These are phyloP conservation scores for Recurvirostra avosetta DNA, from an alignment of 2,113 vertebrate genomes.

Conservation along the genomic window DNA sequence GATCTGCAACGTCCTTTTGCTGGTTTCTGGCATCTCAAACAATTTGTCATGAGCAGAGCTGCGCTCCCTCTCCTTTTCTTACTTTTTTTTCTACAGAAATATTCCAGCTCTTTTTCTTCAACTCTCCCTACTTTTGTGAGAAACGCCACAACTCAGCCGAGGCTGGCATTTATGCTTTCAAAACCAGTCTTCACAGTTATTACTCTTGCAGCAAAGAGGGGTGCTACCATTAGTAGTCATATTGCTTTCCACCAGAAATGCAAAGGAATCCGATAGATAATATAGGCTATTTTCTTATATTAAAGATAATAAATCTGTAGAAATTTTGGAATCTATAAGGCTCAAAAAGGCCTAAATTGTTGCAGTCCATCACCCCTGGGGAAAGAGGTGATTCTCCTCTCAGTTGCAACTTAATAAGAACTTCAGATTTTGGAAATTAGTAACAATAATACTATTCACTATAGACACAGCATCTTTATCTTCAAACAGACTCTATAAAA, in stretches of 20 bases:
- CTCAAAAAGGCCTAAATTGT: not conserved
- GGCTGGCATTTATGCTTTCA: not conserved
- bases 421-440: not conserved
- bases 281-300: not conserved
- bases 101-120: not conserved
- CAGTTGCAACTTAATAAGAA: not conserved
- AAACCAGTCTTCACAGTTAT: not conserved
- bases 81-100: not conserved
- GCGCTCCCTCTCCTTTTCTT: not conserved
- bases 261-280: not conserved
- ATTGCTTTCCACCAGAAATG: not conserved
- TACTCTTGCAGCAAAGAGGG: not conserved
- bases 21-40: not conserved
- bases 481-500: conserved; percentile 14
- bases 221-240: not conserved
- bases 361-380: not conserved
- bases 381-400: not conserved
- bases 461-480: not conserved
- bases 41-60: not conserved
- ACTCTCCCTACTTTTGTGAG: not conserved
- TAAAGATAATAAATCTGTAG: not conserved
- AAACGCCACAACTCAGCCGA: not conserved
- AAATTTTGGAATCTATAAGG: not conserved
- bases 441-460: not conserved
- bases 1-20: not conserved